Conservation (phyloP, 2,113 vertebrate genomes). For the Cyphomyrus discorhynchus region DNA sequence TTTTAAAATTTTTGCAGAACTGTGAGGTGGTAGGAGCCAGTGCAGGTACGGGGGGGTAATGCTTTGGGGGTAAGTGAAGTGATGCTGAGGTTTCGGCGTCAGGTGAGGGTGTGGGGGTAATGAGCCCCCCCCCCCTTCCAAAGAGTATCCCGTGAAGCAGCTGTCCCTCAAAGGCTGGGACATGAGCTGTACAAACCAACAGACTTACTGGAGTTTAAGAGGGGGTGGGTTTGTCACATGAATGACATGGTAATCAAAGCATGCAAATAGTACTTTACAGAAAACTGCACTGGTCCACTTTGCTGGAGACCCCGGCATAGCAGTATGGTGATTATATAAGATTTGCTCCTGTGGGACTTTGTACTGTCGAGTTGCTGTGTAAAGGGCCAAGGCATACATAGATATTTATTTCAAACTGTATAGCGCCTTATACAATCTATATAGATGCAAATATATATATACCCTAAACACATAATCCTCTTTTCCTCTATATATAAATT, state of each 20-base stretch:
- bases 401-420: constrained; percentile 14
- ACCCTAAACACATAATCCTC: constrained; percentile 8
- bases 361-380: not conserved
- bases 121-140: not conserved
- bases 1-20: not conserved
- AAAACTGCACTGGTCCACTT: not conserved
- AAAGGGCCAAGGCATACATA: constrained; percentile 11
- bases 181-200: not conserved
- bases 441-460: constrained; percentile 15
- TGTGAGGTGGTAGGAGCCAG: not conserved
- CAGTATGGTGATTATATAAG: not conserved
- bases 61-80: not conserved
- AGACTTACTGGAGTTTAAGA: not conserved
- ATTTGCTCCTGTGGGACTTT: not conserved
- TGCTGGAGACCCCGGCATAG: not conserved
- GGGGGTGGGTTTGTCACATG: not conserved
- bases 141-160: not conserved
- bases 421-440: constrained; percentile 9
- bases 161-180: not conserved
- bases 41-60: not conserved
- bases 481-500: constrained; percentile 17
- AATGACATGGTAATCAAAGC: not conserved
- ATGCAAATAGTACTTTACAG: not conserved
- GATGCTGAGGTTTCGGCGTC: not conserved
- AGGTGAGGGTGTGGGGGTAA: not conserved